A percentile compares a stretch with the other conserved stretches of the same genome.
These are phyloP conservation scores for Platyrinchus mystaceus DNA, from an alignment of 2,797 vertebrate genomes.

Conservation along the genomic window DNA sequence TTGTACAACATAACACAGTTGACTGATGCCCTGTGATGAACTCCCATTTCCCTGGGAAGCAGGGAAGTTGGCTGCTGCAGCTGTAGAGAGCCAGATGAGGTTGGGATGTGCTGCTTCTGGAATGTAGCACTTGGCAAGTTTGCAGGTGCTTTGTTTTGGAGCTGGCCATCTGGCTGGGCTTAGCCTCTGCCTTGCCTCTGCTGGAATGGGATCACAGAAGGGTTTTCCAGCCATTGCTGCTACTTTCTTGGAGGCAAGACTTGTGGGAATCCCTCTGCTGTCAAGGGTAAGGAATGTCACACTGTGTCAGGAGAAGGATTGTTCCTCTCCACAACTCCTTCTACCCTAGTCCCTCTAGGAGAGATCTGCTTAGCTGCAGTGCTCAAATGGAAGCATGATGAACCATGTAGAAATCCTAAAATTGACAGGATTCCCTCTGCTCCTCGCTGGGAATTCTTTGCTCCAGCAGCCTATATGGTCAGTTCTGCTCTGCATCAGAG, in stretches of 20 bases:
- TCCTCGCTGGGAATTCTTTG: background rate
- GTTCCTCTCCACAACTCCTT: background rate
- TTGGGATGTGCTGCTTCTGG: background rate
- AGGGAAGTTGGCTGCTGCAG: background rate
- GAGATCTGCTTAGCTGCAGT: background rate
- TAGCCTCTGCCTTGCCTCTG: background rate
- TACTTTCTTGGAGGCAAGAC: background rate
- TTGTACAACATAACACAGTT: background rate
- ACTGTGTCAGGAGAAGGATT: background rate
- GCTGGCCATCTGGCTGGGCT: background rate
- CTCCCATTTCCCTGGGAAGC: background rate
- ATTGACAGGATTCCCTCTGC: rapidly evolving
- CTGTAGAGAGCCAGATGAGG: background rate
- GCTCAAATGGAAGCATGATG: background rate
- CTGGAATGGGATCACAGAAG: background rate
- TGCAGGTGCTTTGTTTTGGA: background rate
- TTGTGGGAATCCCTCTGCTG: background rate
- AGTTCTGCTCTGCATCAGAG: background rate
- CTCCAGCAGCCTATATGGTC: background rate
- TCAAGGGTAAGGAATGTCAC: too few relatives aligned
- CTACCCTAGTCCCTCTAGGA: background rate
- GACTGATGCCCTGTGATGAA: background rate
- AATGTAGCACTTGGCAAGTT: background rate
- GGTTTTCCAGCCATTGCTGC: background rate
- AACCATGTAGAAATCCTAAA: background rate